Evolutionary conservation across 2,113 vertebrate genomes (phyloP).

Genomic region (Aptenodytes patagonicus): DNA sequence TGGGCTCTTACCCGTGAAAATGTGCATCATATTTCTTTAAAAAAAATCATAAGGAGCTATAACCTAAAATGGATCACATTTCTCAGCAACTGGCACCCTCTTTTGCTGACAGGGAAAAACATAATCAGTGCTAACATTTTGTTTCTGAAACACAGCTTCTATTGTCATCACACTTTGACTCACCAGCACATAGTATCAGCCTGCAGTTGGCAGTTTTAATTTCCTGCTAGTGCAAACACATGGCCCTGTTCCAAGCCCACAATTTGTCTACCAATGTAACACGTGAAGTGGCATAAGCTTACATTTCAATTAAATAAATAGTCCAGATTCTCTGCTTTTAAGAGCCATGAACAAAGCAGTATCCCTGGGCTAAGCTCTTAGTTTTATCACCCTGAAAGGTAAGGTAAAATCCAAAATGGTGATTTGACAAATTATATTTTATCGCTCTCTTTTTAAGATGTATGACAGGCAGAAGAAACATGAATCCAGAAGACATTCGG

Average conservation of each 20-base stretch:
- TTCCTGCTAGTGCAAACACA: not conserved
- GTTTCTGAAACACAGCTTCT: not conserved
- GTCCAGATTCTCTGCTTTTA: not conserved
- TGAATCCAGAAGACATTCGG: not conserved
- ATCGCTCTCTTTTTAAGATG: not conserved
- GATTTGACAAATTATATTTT: not conserved
- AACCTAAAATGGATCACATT: not conserved
- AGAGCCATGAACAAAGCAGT: not conserved
- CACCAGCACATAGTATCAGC: not conserved
- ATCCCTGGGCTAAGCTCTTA: not conserved
- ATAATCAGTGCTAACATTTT: not conserved
- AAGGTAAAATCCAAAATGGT: not conserved
- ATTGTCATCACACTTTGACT: constrained; percentile 40
- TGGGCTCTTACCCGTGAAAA: not conserved
- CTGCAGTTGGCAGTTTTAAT: not conserved
- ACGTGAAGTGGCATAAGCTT: not conserved
- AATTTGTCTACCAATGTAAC: not conserved
- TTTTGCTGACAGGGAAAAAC: not conserved
- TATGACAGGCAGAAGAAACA: not conserved
- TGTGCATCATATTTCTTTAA: not conserved
- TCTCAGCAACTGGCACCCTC: not conserved
- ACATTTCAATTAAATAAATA: not conserved
- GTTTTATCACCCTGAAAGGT: not conserved
- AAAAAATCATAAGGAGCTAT: not conserved
- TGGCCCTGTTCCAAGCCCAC: not conserved